A percentile compares a stretch with the other conserved stretches of the same genome.
Evolutionary conservation across 2,113 vertebrate species (phyloP).

Genomic region (Leuciscus idus): DNA sequence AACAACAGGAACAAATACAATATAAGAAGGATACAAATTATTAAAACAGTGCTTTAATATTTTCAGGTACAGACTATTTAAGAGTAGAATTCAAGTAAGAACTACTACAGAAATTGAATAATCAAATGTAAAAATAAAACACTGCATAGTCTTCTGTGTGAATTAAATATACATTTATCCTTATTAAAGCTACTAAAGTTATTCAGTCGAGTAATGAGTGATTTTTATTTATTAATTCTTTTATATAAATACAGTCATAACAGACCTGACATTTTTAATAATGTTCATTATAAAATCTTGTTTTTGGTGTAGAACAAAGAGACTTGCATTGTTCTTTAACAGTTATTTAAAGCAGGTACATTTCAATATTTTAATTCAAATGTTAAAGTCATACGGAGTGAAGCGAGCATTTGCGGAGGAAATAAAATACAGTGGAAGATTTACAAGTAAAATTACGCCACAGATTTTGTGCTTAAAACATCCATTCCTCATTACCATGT

Average conservation of each 20-base stretch:
- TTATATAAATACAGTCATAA: not conserved
- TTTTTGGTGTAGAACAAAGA: not conserved
- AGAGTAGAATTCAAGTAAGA: not conserved
- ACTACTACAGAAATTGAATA: not conserved
- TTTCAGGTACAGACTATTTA: conserved; percentile 6
- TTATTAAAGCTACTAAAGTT: not conserved
- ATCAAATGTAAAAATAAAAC: not conserved
- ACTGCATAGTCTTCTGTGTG: not conserved
- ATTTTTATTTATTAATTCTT: not conserved
- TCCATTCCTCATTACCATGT: not conserved
- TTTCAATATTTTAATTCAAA: not conserved
- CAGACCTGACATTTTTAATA: not conserved
- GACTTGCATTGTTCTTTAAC: not conserved
- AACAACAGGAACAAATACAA: not conserved
- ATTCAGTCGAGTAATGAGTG: not conserved
- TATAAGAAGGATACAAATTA: not conserved
- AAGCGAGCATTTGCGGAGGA: not conserved
- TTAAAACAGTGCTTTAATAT: not conserved
- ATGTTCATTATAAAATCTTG: not conserved
- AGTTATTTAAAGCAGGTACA: not conserved
- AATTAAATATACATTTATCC: not conserved
- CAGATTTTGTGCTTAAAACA: not conserved
- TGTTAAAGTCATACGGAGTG: not conserved
- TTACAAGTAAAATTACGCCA: not conserved
- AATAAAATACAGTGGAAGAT: not conserved